phyloP scores from a whole-genome alignment of 92 coral and sea anemone genomes.

The Palythoa grandis region DNA sequence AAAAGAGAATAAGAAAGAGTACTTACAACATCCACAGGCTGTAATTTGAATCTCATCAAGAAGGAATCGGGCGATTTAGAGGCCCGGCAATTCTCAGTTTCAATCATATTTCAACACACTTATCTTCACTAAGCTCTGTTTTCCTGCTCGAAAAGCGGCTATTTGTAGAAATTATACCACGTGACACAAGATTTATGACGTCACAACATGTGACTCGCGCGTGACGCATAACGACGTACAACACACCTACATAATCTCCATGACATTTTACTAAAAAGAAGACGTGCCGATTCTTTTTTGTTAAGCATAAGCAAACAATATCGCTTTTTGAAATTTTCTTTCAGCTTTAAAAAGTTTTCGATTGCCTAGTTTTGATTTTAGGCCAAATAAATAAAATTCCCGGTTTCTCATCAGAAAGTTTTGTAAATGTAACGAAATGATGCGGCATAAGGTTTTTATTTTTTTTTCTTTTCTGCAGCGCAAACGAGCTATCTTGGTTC shows the following conservation, averaged over 20 bases:
- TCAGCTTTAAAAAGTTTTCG: too few relatives aligned
- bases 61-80: slow-evolving; percentile 51
- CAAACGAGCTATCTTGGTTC: too few relatives aligned
- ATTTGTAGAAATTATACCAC: background rate
- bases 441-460: too few relatives aligned
- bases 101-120: background rate
- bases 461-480: too few relatives aligned
- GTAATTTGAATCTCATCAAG: slow-evolving; percentile 68
- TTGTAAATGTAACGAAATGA: too few relatives aligned
- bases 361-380: too few relatives aligned
- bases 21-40: slow-evolving; percentile 88
- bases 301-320: too few relatives aligned
- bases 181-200: slow-evolving; percentile 17
- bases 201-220: slow-evolving; percentile 28
- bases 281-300: too few relatives aligned
- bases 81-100: slow-evolving; percentile 32
- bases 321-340: too few relatives aligned
- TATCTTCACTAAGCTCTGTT: background rate
- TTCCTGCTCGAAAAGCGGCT: background rate
- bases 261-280: background rate
- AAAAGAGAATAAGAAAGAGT: background rate
- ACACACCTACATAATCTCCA: background rate
- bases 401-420: too few relatives aligned
- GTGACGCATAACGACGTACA: slow-evolving; percentile 1
- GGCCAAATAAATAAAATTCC: too few relatives aligned